Conservation (phyloP, 2,888 invertebrate species). For the Kuschelorhynchus macadamiae region DNA sequence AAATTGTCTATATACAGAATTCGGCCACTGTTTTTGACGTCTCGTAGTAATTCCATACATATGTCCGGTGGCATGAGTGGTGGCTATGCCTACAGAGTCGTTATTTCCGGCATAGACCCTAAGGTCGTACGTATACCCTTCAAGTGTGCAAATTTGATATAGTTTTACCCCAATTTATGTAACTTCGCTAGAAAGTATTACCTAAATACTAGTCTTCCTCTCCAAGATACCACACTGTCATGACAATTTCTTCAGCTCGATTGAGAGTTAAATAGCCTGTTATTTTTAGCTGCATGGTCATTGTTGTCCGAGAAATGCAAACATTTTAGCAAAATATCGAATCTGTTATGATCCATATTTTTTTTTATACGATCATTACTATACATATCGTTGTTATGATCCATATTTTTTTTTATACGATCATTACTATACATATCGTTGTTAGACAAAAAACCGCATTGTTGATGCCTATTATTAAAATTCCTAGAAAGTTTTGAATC, state of each 20-base stretch:
- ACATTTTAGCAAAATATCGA: neutral
- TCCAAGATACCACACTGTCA: conserved; percentile 16
- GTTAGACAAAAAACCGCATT: no score
- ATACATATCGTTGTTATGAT: no score
- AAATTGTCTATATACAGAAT: conserved; percentile 30
- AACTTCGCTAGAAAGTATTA: conserved; percentile 11
- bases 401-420: neutral
- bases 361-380: conserved; percentile 1
- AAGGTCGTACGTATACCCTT: conserved; percentile 10
- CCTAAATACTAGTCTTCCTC: conserved; percentile 5
- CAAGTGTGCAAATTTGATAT: conserved; percentile 11
- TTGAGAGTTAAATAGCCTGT: neutral
- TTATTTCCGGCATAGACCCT: conserved; percentile 5
- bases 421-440: no score
- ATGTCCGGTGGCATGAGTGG: conserved; percentile 3
- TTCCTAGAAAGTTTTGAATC: no score
- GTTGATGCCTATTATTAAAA: no score
- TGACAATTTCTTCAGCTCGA: conserved; percentile 1
- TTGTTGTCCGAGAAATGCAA: neutral
- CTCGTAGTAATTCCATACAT: conserved; percentile 2
- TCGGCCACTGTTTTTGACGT: conserved; percentile 23
- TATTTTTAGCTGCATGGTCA: neutral
- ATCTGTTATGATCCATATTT: neutral
- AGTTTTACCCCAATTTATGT: conserved; percentile 9
- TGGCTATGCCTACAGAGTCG: neutral